These are phyloP conservation scores for Scyliorhinus canicula DNA, from an alignment of 2,797 vertebrate species.

Conservation along the genomic window DNA sequence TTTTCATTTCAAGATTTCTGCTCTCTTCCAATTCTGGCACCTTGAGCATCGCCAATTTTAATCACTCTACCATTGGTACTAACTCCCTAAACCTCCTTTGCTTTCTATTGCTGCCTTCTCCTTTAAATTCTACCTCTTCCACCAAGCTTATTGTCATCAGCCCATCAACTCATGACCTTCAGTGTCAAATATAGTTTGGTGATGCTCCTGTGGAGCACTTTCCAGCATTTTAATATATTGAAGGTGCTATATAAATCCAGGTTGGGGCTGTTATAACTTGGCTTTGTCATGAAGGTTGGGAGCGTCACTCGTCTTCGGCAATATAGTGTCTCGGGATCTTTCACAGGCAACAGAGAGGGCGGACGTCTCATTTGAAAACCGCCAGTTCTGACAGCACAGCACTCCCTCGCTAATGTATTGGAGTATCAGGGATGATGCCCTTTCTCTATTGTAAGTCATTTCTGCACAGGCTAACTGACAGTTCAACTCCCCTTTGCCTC, in stretches of 20 bases:
- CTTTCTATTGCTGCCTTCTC: neutral
- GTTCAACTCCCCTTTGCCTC: neutral
- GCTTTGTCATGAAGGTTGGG: neutral
- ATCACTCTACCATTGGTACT: neutral
- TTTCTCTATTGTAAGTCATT: neutral
- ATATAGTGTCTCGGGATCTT: neutral
- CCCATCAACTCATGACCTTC: neutral
- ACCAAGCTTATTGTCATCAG: neutral
- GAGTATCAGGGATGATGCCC: neutral
- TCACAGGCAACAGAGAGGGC: neutral
- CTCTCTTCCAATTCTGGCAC: neutral
- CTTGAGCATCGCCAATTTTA: neutral
- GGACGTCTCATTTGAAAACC: neutral
- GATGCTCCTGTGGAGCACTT: neutral
- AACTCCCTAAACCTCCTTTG: neutral
- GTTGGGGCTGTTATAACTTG: neutral
- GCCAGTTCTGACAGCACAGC: neutral
- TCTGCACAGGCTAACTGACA: neutral
- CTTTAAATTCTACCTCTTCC: neutral
- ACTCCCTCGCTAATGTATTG: neutral
- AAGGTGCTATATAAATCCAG: neutral
- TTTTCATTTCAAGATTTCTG: neutral
- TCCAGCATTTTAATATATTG: neutral
- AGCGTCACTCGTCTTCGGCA: neutral
- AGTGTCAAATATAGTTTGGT: neutral